Conservation (phyloP, 1,140 invertebrate genomes). For the Leptoteleia sp. region DNA sequence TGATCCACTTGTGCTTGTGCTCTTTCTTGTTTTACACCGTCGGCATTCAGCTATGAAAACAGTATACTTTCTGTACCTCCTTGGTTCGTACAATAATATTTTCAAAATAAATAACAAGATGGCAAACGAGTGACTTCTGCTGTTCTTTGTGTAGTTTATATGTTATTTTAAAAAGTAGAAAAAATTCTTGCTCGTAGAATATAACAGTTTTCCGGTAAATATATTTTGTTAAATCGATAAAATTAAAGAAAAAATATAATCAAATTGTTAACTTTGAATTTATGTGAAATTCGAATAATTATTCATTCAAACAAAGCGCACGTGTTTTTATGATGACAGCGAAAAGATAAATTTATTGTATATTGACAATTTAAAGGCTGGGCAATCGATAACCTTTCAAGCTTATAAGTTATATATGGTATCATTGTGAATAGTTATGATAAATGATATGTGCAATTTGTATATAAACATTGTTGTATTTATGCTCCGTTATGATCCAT, state of each 20-base stretch:
- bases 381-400: conserved; percentile 8
- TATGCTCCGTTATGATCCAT: no score
- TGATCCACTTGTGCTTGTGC: conserved; percentile 35
- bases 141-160: background rate
- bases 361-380: conserved; percentile 5
- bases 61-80: conserved; percentile 17
- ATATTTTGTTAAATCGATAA: no score
- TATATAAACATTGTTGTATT: background rate
- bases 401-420: conserved; percentile 2
- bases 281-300: background rate
- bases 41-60: conserved; percentile 37
- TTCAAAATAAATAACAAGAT: no score
- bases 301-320: background rate
- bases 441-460: background rate
- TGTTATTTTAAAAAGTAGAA: no score
- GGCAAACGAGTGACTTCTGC: no score
- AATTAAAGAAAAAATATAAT: no score
- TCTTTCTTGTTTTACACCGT: conserved; percentile 19
- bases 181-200: no score
- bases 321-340: background rate
- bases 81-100: conserved; percentile 50
- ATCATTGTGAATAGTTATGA: conserved; percentile 1
- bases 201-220: no score
- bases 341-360: conserved; percentile 6
- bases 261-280: no score